Evolutionary conservation across 2,797 vertebrate genomes (phyloP).

Genomic region (Liasis olivaceus): DNA sequence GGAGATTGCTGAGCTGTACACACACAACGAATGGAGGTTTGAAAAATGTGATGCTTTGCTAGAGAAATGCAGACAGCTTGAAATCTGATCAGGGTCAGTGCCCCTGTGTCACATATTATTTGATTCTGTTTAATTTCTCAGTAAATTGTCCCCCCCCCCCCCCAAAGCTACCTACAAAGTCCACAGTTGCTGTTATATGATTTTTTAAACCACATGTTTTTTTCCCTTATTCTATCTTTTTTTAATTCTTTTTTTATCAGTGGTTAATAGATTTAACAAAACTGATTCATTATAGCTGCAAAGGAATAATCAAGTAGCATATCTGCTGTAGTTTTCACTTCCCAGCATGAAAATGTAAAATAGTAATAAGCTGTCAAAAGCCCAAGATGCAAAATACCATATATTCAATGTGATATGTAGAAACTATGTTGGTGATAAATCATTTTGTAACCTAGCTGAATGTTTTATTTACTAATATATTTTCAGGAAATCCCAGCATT

Average conservation of each 20-base stretch:
- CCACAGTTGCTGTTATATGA: not conserved
- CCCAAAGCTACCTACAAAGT: not conserved
- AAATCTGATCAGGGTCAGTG: not conserved
- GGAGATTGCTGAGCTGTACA: not conserved
- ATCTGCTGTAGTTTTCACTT: not conserved
- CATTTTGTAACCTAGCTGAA: not conserved
- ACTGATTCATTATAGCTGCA: not conserved
- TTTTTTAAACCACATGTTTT: not conserved
- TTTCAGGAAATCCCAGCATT: not conserved
- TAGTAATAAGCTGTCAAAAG: slow-evolving; percentile 4
- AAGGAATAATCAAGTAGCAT: not conserved
- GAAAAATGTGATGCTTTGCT: not conserved
- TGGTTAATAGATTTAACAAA: not conserved
- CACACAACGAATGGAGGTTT: not conserved
- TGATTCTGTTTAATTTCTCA: not conserved
- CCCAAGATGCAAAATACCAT: not conserved
- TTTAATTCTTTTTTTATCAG: not conserved
- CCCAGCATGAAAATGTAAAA: not conserved
- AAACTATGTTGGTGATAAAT: not conserved
- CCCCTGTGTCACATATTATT: not conserved
- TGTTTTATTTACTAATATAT: not conserved
- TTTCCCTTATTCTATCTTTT: not conserved
- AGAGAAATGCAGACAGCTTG: not conserved
- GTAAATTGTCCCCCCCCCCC: not conserved
- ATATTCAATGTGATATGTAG: not conserved